These are phyloP conservation scores for Sebastes matsubarae DNA, from an alignment of 2,797 vertebrate genomes.

Conservation along the genomic window DNA sequence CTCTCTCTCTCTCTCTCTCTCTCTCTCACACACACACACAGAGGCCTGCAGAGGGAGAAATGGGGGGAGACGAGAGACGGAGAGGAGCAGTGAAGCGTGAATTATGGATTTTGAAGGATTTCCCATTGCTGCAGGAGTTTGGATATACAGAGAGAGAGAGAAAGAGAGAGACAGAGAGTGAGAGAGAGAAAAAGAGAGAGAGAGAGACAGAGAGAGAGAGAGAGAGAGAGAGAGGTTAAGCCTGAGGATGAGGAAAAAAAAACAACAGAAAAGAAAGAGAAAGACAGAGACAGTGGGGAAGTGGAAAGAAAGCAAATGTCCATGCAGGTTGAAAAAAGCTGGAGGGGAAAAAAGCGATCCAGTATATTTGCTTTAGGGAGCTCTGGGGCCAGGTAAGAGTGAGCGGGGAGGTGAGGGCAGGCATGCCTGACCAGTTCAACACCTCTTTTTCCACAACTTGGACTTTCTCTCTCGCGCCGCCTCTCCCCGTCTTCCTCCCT, in stretches of 20 bases:
- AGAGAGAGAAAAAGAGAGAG: constrained; percentile 12
- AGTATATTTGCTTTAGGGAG: constrained; percentile 33
- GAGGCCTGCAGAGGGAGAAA: constrained; percentile 58
- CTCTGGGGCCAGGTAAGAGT: constrained; percentile 29
- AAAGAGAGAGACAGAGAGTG: constrained; percentile 20
- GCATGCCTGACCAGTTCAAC: constrained; percentile 52
- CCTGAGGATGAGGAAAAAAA: constrained; percentile 15
- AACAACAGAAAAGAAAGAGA: constrained; percentile 2
- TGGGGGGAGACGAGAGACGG: constrained; percentile 43
- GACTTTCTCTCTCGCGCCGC: constrained; percentile 25
- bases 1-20: not conserved
- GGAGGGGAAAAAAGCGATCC: not conserved
- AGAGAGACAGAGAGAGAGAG: constrained; percentile 8
- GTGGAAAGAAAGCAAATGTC: constrained; percentile 32
- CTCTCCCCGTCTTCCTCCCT: constrained; percentile 19
- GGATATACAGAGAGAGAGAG: constrained; percentile 30
- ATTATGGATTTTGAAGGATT: constrained; percentile 82
- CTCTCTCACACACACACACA: constrained; percentile 22
- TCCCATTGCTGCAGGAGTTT: constrained; percentile 72
- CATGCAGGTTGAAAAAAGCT: constrained; percentile 13
- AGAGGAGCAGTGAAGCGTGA: constrained; percentile 63
- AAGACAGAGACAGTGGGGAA: not conserved
- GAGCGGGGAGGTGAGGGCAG: constrained; percentile 17
- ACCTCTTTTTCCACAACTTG: constrained; percentile 44
- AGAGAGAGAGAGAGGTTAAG: constrained; percentile 19